Evolutionary conservation across 2,797 vertebrate species (phyloP), one percentile per base, ranked within the genome.

Genomic region (Prunella strophiata): DNA sequence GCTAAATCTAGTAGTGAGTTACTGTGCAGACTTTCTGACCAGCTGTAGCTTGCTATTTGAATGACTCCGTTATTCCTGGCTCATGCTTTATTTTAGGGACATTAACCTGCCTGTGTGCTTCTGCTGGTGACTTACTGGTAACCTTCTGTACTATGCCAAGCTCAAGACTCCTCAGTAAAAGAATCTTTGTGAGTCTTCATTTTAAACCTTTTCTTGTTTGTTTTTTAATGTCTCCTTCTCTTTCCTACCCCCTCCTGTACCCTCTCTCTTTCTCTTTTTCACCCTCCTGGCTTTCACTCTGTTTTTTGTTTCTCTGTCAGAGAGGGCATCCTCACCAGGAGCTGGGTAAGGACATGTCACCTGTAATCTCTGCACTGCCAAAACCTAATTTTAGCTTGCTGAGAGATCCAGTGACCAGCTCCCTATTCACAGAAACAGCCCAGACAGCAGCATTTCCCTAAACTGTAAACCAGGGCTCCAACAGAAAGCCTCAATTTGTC

Each of bases 11-110:
- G 57, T 29, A 48, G 30, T 48, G 47, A 91, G 84, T 79, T 88
- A 42, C 55, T 58, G 18, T 58, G 68, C 75, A 90, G 81, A 29
- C 83, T 87, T 92, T 88, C 85, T 85, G 55, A 88, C 36, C 55
- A 87, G 85, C 79, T 86, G 43, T 40, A 90, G 13, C 10, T 73
- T 93, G 63, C 79, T 92, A 18, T 88, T 89, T 70, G 48, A 71
- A 89, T 74, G 83, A 81, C 47, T 50, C 71, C 93, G 61, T 96
- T 95, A 83, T 88, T 90, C 67, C 59, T 94, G 92, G 88, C 70
- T 89, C 40, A 50, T 73, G 72, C 54, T 93, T 92, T 93, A 70
- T 95, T 94, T 88, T 78, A 94, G 84, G 91, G 92, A 77, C 57
- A 87, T 83, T 95, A 94, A 95, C 90, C 84, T 97, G 88, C 75